These are phyloP conservation scores for Machimus rusticus DNA, from an alignment of 2,888 invertebrate species.

Conservation along the genomic window DNA sequence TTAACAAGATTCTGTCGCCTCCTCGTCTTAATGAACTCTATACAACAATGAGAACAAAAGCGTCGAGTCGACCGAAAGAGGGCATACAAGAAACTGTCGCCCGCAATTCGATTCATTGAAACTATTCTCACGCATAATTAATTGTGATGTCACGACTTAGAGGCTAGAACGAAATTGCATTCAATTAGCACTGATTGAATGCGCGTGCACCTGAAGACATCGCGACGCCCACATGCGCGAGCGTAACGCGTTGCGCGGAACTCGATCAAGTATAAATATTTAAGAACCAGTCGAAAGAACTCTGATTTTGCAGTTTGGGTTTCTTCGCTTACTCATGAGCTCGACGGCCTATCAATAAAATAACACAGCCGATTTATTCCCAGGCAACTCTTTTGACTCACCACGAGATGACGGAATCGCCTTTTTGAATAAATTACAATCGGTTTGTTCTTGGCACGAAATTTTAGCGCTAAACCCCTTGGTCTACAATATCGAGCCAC, in stretches of 20 bases:
- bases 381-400: not conserved
- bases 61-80: not conserved
- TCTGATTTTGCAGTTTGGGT: not conserved
- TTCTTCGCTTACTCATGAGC: not conserved
- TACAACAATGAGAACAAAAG: not conserved
- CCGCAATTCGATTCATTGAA: not conserved
- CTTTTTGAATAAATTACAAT: not conserved
- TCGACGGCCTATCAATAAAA: not conserved
- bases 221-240: not conserved
- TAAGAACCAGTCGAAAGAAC: not conserved
- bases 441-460: not conserved
- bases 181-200: not conserved
- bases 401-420: not conserved
- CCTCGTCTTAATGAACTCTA: not conserved
- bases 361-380: not conserved
- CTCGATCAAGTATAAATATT: not conserved
- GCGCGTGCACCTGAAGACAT: not conserved
- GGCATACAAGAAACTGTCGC: not conserved
- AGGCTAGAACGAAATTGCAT: not conserved
- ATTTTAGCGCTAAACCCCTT: not conserved
- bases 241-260: not conserved
- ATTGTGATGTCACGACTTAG: conserved; percentile 14
- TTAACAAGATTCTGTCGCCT: conserved; percentile 16
- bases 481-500: no score
- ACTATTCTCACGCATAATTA: conserved; percentile 37